Evolutionary conservation across 2,797 vertebrate species (phyloP).

Genomic region (Columba guinea): DNA sequence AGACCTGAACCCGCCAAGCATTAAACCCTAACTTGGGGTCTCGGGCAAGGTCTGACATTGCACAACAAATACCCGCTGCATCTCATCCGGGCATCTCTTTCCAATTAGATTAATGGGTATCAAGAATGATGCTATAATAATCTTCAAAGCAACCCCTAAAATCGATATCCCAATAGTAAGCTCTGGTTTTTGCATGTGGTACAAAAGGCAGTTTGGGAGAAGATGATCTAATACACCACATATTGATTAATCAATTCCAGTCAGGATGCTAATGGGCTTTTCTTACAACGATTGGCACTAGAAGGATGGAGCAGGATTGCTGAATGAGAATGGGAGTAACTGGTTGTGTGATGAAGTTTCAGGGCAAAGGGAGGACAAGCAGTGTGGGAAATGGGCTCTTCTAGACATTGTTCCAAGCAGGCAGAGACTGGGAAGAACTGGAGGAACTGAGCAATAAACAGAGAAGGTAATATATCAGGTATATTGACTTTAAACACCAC

Average conservation of each 20-base stretch:
- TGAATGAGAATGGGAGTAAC: constrained; percentile 33
- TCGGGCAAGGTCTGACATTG: not conserved
- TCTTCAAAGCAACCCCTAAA: not conserved
- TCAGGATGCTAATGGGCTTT: constrained; percentile 41
- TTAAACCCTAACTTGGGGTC: not conserved
- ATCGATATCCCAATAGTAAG: constrained; percentile 29
- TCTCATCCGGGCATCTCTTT: not conserved
- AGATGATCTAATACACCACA: constrained; percentile 26
- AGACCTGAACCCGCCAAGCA: not conserved
- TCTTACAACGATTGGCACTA: constrained; percentile 38
- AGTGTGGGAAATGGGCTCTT: not conserved
- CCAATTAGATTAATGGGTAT: not conserved
- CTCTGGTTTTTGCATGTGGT: not conserved
- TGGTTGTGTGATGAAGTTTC: not conserved
- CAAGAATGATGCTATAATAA: not conserved
- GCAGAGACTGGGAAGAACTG: not conserved
- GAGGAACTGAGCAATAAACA: not conserved
- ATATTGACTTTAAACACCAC: not conserved
- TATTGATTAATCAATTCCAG: constrained; percentile 60
- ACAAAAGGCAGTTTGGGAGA: not conserved
- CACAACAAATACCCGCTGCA: not conserved
- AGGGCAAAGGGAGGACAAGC: not conserved
- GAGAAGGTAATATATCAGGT: constrained; percentile 12
- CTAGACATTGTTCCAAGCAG: not conserved
- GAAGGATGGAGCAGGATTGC: not conserved